phyloP scores from a whole-genome alignment of 2,113 vertebrate genomes.

The Erpornis zantholeuca region DNA sequence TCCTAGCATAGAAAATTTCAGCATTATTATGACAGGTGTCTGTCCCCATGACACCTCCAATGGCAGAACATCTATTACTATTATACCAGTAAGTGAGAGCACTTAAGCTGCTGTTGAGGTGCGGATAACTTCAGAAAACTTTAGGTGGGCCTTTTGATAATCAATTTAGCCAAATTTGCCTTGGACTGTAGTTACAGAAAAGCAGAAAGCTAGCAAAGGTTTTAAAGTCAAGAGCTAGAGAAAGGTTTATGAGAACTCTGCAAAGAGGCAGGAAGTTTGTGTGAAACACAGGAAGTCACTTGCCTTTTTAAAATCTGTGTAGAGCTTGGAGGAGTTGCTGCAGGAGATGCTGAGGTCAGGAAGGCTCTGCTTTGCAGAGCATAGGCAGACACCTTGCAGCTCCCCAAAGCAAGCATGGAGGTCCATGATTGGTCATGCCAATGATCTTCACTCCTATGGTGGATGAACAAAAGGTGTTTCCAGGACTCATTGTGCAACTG shows the following conservation, averaged over 20 bases:
- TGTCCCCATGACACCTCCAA: neutral
- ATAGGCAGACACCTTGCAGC: neutral
- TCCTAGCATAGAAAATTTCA: neutral
- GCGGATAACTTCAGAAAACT: neutral
- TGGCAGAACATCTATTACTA: neutral
- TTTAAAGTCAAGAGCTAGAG: neutral
- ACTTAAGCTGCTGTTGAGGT: neutral
- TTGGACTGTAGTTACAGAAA: neutral
- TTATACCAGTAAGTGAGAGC: neutral
- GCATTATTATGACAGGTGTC: neutral
- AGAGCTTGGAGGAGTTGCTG: neutral
- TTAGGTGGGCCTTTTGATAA: neutral
- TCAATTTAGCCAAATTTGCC: neutral
- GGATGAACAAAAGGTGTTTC: neutral
- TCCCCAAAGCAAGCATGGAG: neutral
- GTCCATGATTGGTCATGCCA: neutral
- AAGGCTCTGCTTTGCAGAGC: neutral
- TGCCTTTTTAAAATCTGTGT: neutral
- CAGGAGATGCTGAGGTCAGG: neutral
- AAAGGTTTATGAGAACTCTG: neutral
- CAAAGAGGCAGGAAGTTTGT: conserved; percentile 34
- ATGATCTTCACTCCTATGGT: neutral
- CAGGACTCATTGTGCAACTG: neutral
- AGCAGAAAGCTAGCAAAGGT: neutral
- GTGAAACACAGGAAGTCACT: conserved; percentile 14